A percentile compares a stretch with the other conserved stretches of the same genome.
phyloP scores from a whole-genome alignment of 2,797 vertebrate species.

The Menidia menidia region DNA sequence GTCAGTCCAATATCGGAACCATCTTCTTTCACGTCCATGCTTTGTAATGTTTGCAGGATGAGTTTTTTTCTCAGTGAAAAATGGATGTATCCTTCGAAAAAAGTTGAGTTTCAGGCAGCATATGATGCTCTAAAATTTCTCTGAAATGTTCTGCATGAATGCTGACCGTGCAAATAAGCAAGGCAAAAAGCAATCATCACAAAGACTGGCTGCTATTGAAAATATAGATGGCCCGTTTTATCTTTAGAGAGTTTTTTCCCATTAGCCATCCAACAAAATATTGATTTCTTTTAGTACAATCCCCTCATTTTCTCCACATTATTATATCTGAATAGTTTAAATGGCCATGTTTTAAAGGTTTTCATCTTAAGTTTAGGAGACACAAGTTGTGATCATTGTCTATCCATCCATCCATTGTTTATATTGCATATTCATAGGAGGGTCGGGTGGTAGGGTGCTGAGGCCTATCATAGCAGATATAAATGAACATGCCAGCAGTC shows the following conservation, averaged over 20 bases:
- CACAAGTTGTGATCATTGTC: background rate
- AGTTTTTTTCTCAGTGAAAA: background rate
- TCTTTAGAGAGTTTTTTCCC: background rate
- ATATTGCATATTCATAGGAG: no score
- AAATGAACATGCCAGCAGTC: no score
- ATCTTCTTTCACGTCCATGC: background rate
- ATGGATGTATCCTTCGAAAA: background rate
- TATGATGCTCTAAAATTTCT: conserved; percentile 1
- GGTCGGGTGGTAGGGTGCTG: no score
- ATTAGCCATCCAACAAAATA: background rate
- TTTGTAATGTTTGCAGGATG: background rate
- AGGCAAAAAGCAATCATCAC: background rate
- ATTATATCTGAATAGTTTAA: no score
- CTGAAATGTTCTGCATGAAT: background rate
- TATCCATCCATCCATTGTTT: no score
- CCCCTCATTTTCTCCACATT: no score
- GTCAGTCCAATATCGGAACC: background rate
- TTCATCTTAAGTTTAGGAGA: background rate
- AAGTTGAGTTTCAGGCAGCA: background rate
- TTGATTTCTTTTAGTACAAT: background rate
- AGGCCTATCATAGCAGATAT: no score
- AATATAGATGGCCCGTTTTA: background rate
- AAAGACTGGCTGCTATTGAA: background rate
- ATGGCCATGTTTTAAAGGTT: no score
- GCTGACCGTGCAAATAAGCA: background rate